Base-by-base conservation (phyloP, 2,888 invertebrate species). In the Pseudococcus longispinus region DNA sequence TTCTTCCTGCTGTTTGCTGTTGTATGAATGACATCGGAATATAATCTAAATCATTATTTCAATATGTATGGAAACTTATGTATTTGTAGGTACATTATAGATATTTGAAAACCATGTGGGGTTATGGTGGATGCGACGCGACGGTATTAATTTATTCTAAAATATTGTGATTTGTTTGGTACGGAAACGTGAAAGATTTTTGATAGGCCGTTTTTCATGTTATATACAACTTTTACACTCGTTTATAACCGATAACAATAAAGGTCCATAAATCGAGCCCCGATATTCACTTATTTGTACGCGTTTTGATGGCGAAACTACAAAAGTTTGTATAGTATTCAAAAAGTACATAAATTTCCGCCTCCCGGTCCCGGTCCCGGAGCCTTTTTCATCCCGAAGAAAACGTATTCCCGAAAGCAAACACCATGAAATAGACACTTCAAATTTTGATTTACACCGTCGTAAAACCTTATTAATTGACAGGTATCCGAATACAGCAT, bases 371-470 rank as follows among this genome's bases (percentile, higher is more conserved):
- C n/a, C 9, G 3, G 60, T 60, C 23, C 23, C n/a, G n/a, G 4
- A 15, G 18, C n/a, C 20, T 80, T 80, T 80, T 80, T 70, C 70
- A 80, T 18, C 5, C 20, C 60, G 77, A 80, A 80, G 77, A 42
- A 80, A 37, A 42, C 77, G n/a, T 80, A 80, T 80, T 80, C 77
- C 77, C 77, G 77, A 42, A 80, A 42, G 77, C 42, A 42, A 80
- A 80, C 42, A 80, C 77, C 42, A 80, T 80, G 77, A 80, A 80
- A 80, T 80, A 80, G 42, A 42, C 77, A 42, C 77, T 80, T 80
- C 37, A 80, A n/a, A 80, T 80, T 80, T 80, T 42, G 42, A 37
- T 80, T 42, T 37, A 42, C 42, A 23, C 20, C 20, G 9, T 42
- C 77, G 77, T 80, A 80, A 80, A 80, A 42, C 42, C 37, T 42